Conservation (phyloP, 2,113 vertebrate species). For the Pachycephala philippinensis region DNA sequence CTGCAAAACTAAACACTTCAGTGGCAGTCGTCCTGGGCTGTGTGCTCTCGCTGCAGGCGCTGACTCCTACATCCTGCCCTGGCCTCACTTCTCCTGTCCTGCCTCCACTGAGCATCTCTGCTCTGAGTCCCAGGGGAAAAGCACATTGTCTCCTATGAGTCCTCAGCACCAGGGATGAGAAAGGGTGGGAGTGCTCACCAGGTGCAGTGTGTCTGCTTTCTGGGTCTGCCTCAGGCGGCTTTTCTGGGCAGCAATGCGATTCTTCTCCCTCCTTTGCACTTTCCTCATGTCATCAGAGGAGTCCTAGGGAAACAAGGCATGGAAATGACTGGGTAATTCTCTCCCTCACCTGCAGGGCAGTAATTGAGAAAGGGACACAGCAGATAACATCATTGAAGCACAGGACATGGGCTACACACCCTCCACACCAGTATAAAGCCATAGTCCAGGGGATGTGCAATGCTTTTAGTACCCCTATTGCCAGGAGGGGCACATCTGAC, state of each 20-base stretch:
- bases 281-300: conserved; percentile 91
- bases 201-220: conserved; percentile 93
- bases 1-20: background rate
- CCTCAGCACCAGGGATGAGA: background rate
- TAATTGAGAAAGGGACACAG: background rate
- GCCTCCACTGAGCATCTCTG: background rate
- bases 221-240: conserved; percentile 95
- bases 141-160: accelerated
- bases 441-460: background rate
- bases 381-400: background rate
- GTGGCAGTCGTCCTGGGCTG: background rate
- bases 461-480: background rate
- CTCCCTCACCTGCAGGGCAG: background rate
- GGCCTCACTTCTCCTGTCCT: background rate
- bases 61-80: background rate
- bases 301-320: conserved; percentile 72
- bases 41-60: accelerated
- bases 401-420: background rate
- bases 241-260: conserved; percentile 96
- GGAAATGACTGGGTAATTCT: background rate
- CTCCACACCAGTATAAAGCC: background rate
- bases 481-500: background rate
- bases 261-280: conserved; percentile 94
- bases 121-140: background rate
- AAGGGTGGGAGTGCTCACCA: conserved; percentile 80